Base-by-base conservation (phyloP, 2,113 vertebrate genomes). In the Calyptommatus sinebrachiatus region DNA sequence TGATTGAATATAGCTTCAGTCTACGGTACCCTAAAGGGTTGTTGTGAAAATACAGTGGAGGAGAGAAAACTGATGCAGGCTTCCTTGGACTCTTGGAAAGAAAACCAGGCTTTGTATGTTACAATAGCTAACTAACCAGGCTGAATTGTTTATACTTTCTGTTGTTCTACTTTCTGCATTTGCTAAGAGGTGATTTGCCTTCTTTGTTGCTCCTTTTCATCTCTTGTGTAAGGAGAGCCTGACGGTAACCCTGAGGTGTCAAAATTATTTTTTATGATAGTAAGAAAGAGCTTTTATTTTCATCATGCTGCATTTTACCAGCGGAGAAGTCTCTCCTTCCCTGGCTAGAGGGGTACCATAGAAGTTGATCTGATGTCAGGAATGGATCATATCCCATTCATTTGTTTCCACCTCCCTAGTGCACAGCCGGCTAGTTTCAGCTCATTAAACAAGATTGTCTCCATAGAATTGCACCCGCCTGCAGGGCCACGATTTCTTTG, bases 381-480 rank as follows among this genome's bases (percentile, higher is more conserved):
- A 8, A 10, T 62, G 31, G 41, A 46, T 18, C 20, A 29, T 41
- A 57, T 16, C 66, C 22, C 53, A 46, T 71, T 14, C 16, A 29
- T 60, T 78, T 78, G 18, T 3, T 5, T 9, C 50, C 31, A 12
- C 16, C 6, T 24, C 22, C 7, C 26, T 26, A 76, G 60, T 45
- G 26, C 67, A 35, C 67, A 77, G 60, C 29, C 63, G 31, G 29
- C 68, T 28, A 28, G 62, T 77, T 77, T 68, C 82, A n/a, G 41
- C 71, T 78, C 71, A 78, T 78, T 61, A 74, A 70, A 61, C 71
- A 74, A 28, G 41, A 68, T 48, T 31, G 71, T 41, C 22, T 71
- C 50, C 50, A 48, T 45, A 50, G 71, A 78, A 26, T 16, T 75
- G 53, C 57, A 41, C 53, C 68, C 60, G 26, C 10, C 74, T 60